These are phyloP conservation scores for Acanthosepion lycidas DNA, from an alignment of 2,888 invertebrate species.

Conservation along the genomic window DNA sequence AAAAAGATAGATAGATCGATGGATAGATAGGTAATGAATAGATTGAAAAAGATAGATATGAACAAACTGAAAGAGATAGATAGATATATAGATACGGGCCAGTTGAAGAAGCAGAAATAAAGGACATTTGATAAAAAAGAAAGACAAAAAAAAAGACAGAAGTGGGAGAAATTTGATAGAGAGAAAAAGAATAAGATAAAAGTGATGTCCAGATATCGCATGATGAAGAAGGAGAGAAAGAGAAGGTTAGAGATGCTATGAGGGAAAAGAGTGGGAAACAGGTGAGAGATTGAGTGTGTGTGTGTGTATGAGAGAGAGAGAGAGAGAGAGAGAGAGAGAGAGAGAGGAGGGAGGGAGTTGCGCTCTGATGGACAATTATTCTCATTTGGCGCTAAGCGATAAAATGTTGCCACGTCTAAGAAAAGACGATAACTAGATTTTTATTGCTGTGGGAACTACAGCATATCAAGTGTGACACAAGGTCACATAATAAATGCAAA, in stretches of 20 bases:
- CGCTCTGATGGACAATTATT: too few species aligned
- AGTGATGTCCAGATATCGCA: background rate
- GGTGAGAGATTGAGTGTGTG: background rate
- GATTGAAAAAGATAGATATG: too few species aligned
- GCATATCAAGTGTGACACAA: too few species aligned
- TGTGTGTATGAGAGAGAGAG: too few species aligned
- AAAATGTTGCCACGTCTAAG: too few species aligned
- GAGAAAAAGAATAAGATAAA: background rate
- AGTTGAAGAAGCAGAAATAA: background rate
- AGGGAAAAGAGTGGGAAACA: background rate
- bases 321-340: background rate
- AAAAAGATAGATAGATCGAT: too few species aligned
- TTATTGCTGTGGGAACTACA: too few species aligned
- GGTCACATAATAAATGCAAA: too few species aligned
- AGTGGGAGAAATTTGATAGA: background rate
- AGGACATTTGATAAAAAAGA: background rate
- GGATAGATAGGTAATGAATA: too few species aligned
- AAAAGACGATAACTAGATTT: too few species aligned
- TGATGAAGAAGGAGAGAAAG: background rate
- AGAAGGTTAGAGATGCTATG: background rate
- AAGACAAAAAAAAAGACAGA: background rate
- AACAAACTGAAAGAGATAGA: too few species aligned
- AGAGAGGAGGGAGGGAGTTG: background rate
- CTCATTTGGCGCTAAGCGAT: too few species aligned
- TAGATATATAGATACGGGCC: background rate